phyloP scores from a whole-genome alignment of 2,113 vertebrate genomes.

The Sclerurus mexicanus region DNA sequence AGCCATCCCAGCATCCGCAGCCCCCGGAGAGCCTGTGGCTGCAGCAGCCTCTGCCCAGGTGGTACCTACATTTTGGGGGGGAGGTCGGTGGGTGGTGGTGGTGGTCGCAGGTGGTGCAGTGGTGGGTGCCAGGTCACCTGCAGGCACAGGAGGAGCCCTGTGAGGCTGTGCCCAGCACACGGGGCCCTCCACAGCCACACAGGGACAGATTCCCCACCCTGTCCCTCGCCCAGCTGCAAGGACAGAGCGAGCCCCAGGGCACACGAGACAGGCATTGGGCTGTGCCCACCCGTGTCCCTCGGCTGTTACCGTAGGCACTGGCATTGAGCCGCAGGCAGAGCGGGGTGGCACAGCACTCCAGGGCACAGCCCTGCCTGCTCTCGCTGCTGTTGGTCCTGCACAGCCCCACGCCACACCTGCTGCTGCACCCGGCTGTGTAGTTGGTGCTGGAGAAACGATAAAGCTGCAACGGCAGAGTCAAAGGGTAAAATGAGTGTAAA shows the following conservation, averaged over 20 bases:
- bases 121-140: constrained; percentile 16
- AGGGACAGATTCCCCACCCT: background rate
- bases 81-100: background rate
- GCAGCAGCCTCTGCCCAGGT: fast-evolving
- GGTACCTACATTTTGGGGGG: constrained; percentile 4
- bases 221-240: background rate
- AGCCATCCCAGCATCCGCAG: fast-evolving
- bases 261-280: background rate
- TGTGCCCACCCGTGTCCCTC: background rate
- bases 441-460: constrained; percentile 22
- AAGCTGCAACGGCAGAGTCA: constrained; percentile 59
- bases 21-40: fast-evolving
- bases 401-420: background rate
- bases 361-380: constrained; percentile 42
- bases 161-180: background rate
- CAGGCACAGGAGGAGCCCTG: background rate
- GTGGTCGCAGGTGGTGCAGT: fast-evolving
- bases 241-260: background rate
- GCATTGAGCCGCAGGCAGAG: constrained; percentile 69
- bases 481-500: background rate
- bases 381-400: constrained; percentile 2
- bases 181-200: background rate
- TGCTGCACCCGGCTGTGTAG: constrained; percentile 62
- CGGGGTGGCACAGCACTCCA: constrained; percentile 65
- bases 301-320: background rate